phyloP scores from a whole-genome alignment of 2,888 invertebrate species.

The Zele albiditarsus region DNA sequence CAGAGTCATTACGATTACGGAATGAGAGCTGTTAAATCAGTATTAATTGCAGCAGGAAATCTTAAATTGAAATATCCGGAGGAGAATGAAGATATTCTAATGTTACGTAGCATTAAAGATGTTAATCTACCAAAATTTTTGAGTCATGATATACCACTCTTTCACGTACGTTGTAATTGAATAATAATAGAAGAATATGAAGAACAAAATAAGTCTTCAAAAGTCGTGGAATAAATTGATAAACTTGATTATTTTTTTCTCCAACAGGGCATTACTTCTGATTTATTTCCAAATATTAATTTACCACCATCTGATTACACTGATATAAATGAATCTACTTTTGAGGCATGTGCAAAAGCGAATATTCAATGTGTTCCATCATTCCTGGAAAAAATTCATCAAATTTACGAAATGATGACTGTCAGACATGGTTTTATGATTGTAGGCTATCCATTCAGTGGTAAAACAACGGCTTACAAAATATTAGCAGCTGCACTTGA shows the following conservation, averaged over 20 bases:
- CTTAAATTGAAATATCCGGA: slow-evolving; percentile 78
- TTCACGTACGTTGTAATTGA: slow-evolving; percentile 69
- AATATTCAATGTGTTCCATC: slow-evolving; percentile 86
- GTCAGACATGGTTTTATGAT: slow-evolving; percentile 79
- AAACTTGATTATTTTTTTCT: slow-evolving; percentile 5
- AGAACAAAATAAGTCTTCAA: neutral
- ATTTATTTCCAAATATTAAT: slow-evolving; percentile 77
- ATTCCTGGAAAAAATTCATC: slow-evolving; percentile 77
- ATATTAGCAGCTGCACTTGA: slow-evolving; percentile 74
- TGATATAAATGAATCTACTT: slow-evolving; percentile 78
- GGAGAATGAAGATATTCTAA: slow-evolving; percentile 77
- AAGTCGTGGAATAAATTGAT: neutral
- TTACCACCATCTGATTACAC: slow-evolving; percentile 84
- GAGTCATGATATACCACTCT: slow-evolving; percentile 76
- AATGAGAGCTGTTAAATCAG: slow-evolving; percentile 80
- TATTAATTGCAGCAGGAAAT: slow-evolving; percentile 79
- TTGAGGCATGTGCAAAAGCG: slow-evolving; percentile 79
- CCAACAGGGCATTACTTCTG: slow-evolving; percentile 77
- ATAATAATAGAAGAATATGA: slow-evolving; percentile 18
- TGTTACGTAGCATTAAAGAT: slow-evolving; percentile 79
- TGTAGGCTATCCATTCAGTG: slow-evolving; percentile 77
- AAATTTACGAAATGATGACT: slow-evolving; percentile 79
- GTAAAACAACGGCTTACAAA: slow-evolving; percentile 76
- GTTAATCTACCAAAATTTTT: slow-evolving; percentile 81
- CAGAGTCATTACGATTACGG: slow-evolving; percentile 81